phyloP scores from a whole-genome alignment of 2,888 invertebrate genomes.

The Salticus scenicus region DNA sequence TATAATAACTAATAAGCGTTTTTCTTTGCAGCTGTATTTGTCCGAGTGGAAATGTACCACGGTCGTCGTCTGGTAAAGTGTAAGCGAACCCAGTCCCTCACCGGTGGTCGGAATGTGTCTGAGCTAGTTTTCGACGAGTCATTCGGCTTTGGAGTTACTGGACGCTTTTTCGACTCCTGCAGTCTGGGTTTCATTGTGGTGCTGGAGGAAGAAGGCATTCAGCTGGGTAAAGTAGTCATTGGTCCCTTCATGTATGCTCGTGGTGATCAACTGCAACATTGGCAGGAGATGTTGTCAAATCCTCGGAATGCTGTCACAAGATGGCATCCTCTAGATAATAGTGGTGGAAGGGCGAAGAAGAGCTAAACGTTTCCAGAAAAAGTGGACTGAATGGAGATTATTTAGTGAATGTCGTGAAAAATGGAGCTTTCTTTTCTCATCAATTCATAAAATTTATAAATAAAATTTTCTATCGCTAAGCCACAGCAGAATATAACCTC shows the following conservation, averaged over 20 bases:
- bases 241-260: conserved; percentile 75
- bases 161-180: conserved; percentile 74
- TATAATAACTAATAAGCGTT: too few species aligned
- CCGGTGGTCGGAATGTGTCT: conserved; percentile 70
- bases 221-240: conserved; percentile 73
- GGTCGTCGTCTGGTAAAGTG: conserved; percentile 74
- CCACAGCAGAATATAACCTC: too few species aligned
- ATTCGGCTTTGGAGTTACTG: conserved; percentile 74
- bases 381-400: not conserved
- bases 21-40: conserved; percentile 73
- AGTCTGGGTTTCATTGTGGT: conserved; percentile 73
- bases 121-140: conserved; percentile 73
- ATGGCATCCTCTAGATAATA: conserved; percentile 66
- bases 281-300: conserved; percentile 75
- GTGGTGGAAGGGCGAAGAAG: not conserved
- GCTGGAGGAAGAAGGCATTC: conserved; percentile 60
- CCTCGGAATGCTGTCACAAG: conserved; percentile 72
- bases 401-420: too few species aligned
- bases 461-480: too few species aligned
- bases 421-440: too few species aligned
- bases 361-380: not conserved
- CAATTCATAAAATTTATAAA: too few species aligned
- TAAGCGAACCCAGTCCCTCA: conserved; percentile 73
- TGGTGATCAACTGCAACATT: conserved; percentile 75
- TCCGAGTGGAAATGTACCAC: conserved; percentile 73